These are phyloP conservation scores for Drosophila miranda DNA, from an alignment of 1,140 invertebrate genomes.

Conservation along the genomic window DNA sequence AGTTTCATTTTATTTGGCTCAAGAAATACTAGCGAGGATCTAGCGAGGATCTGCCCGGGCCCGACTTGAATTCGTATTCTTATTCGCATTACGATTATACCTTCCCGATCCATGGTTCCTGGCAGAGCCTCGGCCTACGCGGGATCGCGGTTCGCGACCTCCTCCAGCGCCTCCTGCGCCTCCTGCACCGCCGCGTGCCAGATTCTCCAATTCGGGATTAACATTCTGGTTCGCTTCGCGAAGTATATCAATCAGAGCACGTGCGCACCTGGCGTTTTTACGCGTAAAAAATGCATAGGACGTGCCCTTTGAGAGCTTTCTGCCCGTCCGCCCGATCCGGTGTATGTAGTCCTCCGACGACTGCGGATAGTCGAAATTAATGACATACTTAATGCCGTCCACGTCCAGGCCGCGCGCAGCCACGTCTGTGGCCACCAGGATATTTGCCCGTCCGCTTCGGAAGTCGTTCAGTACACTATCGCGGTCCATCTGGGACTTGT, in stretches of 20 bases:
- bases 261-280: slow-evolving; percentile 38
- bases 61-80: no score
- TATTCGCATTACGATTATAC: no score
- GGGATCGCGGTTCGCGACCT: no score
- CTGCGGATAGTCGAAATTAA: slow-evolving; percentile 99
- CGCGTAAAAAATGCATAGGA: slow-evolving; percentile 12
- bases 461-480: slow-evolving; percentile 91
- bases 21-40: neutral
- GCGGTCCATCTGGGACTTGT: no score
- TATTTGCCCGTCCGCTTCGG: slow-evolving; percentile 92
- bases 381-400: slow-evolving; percentile 99
- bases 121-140: no score
- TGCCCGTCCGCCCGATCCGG: slow-evolving; percentile 97
- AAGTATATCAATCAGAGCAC: no score
- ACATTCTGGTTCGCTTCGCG: no score
- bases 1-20: slow-evolving; percentile 35
- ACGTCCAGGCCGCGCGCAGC: slow-evolving; percentile 98
- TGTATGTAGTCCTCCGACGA: slow-evolving; percentile 99
- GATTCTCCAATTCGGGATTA: no score
- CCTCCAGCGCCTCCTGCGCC: no score
- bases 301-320: slow-evolving; percentile 82
- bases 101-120: no score
- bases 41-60: no score
- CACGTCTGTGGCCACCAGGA: slow-evolving; percentile 98
- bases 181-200: no score